Evolutionary conservation across 2,888 invertebrate genomes (phyloP), one percentile per base, ranked within the genome.

Genomic region (Ferrisia virgata): DNA sequence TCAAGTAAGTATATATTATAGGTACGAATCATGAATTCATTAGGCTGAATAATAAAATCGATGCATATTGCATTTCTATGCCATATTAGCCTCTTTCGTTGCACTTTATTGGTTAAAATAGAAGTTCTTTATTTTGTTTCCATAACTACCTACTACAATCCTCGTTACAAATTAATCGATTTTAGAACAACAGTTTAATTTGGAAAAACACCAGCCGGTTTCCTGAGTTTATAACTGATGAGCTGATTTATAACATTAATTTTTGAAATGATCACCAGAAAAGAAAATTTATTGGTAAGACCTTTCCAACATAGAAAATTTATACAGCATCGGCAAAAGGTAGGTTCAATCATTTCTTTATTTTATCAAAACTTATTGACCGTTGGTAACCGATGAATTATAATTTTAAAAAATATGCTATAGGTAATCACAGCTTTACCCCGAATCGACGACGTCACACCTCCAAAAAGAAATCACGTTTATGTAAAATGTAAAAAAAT

Each of bases 281-380:
- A 93, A 86, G 94, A 94, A 87, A 93, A 94, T 88, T 89, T 94
- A 82, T 89, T 94, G 82, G 90, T 92, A 84, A 91, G 92, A 86
- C 94, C 94, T 0, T 94, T 93, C 93, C 92, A 93, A 87, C 91
- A 92, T 79, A 90, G 93, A 86, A 90, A 92, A 85, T 94, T 91
- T 88, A 91, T 92, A 86, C 92, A 93, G 87, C 94, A 94, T 87
- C 90, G 93, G 84, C 89, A 90, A 86, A 94, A 94, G 90, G 93
- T 93, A 88, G 87, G 53, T 53, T n/a, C 3, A n/a, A 47, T n/a
- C 47, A 47, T 47, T 47, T 47, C 47, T 47, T 3, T 6, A 47
- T n/a, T 47, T 47, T 47, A n/a, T n/a, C n/a, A n/a, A n/a, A n/a
- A n/a, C n/a, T n/a, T n/a, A n/a, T n/a, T n/a, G n/a, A n/a, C n/a